These are phyloP conservation scores for Dicaeum eximium DNA, from an alignment of 2,113 vertebrate species.

Conservation along the genomic window DNA sequence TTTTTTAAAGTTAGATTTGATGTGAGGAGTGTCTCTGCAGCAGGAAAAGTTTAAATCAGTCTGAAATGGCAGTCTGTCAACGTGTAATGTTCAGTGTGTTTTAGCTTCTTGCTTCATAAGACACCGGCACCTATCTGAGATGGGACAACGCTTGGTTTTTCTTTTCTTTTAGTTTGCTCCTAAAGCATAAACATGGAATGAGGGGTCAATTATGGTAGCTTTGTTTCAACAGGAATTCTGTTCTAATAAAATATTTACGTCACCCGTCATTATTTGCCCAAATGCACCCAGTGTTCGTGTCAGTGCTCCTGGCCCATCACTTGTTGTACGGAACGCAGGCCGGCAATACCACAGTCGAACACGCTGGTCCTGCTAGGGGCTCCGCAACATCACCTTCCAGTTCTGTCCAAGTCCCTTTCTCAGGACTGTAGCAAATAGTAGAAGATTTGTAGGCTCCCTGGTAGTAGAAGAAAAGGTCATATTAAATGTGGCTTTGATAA, in stretches of 20 bases:
- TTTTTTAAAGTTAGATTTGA: slow-evolving; percentile 47
- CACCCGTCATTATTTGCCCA: slow-evolving; percentile 64
- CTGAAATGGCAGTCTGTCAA: slow-evolving; percentile 69
- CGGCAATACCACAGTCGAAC: slow-evolving; percentile 91
- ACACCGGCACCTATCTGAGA: slow-evolving; percentile 55
- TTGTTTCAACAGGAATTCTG: slow-evolving; percentile 44
- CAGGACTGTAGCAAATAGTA: slow-evolving; percentile 98
- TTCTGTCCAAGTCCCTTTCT: slow-evolving; percentile 96
- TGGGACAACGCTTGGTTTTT: slow-evolving; percentile 34
- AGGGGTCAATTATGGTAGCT: slow-evolving; percentile 47
- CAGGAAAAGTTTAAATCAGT: slow-evolving; percentile 68
- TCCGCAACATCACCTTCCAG: slow-evolving; percentile 97
- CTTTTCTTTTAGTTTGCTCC: slow-evolving; percentile 45
- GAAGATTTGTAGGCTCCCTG: slow-evolving; percentile 99
- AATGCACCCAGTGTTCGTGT: slow-evolving; percentile 30
- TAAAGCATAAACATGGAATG: slow-evolving; percentile 65
- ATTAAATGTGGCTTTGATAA: background rate
- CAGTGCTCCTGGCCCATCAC: slow-evolving; percentile 63
- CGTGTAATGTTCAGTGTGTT: slow-evolving; percentile 46
- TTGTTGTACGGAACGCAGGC: slow-evolving; percentile 96
- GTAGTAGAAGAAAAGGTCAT: slow-evolving; percentile 43
- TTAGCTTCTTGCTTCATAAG: slow-evolving; percentile 52
- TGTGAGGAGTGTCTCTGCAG: slow-evolving; percentile 59
- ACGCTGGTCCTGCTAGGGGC: slow-evolving; percentile 93
- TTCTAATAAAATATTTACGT: slow-evolving; percentile 42